These are phyloP conservation scores for Drosophila mauritiana DNA, from an alignment of 1,140 invertebrate genomes.

Conservation along the genomic window DNA sequence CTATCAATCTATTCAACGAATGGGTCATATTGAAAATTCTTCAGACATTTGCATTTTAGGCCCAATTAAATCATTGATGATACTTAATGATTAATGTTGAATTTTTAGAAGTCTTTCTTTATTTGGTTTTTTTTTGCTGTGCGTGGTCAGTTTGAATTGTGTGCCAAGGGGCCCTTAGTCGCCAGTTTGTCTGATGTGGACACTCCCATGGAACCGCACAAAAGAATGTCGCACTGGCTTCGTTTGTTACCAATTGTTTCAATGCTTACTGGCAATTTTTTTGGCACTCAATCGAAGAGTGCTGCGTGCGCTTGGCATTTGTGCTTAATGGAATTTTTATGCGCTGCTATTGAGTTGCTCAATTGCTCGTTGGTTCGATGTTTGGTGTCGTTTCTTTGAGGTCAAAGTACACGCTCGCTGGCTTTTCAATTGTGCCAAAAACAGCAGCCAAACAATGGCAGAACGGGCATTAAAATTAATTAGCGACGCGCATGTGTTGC, in stretches of 20 bases:
- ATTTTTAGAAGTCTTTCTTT: too few species aligned
- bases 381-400: constrained; percentile 54
- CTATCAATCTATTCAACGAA: too few species aligned
- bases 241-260: constrained; percentile 51
- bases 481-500: constrained; percentile 65
- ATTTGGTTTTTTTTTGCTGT: constrained; percentile 16
- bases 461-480: constrained; percentile 76
- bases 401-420: constrained; percentile 72
- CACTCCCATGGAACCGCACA: constrained; percentile 39
- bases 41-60: too few species aligned
- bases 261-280: constrained; percentile 56
- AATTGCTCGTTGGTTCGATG: constrained; percentile 54
- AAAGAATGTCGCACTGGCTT: constrained; percentile 31
- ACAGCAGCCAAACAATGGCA: constrained; percentile 42
- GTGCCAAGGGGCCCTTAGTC: constrained; percentile 67
- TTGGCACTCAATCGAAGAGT: constrained; percentile 62
- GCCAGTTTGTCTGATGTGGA: constrained; percentile 68
- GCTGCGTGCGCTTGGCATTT: constrained; percentile 72
- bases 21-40: too few species aligned
- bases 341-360: constrained; percentile 59
- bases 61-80: too few species aligned
- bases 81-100: too few species aligned
- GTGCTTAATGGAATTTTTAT: constrained; percentile 76
- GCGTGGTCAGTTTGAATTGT: constrained; percentile 25
- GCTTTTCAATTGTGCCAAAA: constrained; percentile 39